phyloP scores from a whole-genome alignment of 2,888 invertebrate species.

The Lasioglossum zephyrum region DNA sequence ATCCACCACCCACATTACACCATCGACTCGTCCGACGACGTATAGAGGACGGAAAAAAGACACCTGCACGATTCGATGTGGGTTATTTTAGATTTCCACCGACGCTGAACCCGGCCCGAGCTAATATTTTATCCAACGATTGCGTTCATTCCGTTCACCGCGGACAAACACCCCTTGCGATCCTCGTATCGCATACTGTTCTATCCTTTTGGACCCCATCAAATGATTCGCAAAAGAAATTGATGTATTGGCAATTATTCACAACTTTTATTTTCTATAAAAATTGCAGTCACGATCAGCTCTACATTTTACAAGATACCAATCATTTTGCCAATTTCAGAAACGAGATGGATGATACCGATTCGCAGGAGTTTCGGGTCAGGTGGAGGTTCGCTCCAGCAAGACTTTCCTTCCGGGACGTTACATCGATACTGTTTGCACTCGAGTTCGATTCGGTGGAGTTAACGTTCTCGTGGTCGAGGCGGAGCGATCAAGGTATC shows the following conservation, averaged over 20 bases:
- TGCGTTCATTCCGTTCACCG: not conserved
- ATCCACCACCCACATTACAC: conserved; percentile 74
- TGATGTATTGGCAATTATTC: not conserved
- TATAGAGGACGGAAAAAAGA: conserved; percentile 55
- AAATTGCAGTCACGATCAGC: not conserved
- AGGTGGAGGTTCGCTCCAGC: not conserved
- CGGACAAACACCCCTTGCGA: not conserved
- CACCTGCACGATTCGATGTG: conserved; percentile 57
- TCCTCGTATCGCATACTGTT: not conserved
- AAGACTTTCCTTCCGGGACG: not conserved
- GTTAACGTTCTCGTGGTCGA: conserved; percentile 3
- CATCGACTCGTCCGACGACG: conserved; percentile 70
- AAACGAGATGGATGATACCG: not conserved
- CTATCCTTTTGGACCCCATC: no score
- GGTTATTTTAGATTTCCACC: conserved; percentile 49
- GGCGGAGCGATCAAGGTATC: conserved; percentile 43
- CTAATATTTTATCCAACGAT: conserved; percentile 23
- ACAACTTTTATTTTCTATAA: not conserved
- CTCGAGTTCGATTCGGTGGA: not conserved
- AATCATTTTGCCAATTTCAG: no score
- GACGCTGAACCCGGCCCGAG: not conserved
- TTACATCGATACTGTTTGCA: conserved; percentile 10
- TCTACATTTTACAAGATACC: no score
- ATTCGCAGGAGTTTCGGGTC: not conserved
- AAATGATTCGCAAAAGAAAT: no score